These are phyloP conservation scores for Apostichopus parvimensis DNA, from an alignment of 35 echinoderm and acorn worm species.

Conservation along the genomic window DNA sequence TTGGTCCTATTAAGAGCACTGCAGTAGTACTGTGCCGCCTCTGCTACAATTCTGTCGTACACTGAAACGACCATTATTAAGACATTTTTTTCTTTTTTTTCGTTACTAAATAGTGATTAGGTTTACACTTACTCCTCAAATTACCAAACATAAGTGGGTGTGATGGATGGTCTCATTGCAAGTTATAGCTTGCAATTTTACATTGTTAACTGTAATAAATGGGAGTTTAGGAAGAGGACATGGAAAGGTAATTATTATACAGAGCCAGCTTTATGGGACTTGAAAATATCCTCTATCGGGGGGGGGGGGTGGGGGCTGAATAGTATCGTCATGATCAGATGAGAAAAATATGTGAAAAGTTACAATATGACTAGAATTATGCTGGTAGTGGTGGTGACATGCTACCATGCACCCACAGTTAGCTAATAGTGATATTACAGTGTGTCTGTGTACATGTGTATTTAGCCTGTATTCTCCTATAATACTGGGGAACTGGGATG, in stretches of 20 bases:
- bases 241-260: not conserved
- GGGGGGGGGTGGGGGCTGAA: too few relatives aligned
- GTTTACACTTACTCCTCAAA: slow-evolving; percentile 31
- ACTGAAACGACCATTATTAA: not conserved
- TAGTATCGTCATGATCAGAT: too few relatives aligned
- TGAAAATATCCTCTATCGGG: too few relatives aligned
- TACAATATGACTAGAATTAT: too few relatives aligned
- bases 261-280: too few relatives aligned
- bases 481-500: too few relatives aligned
- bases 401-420: too few relatives aligned
- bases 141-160: slow-evolving; percentile 32
- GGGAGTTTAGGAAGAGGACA: not conserved
- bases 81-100: not conserved
- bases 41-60: not conserved
- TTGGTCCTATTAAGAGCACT: not conserved
- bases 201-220: not conserved
- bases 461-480: too few relatives aligned
- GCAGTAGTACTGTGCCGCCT: not conserved
- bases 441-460: too few relatives aligned
- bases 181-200: not conserved
- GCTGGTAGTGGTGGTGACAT: too few relatives aligned
- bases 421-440: too few relatives aligned
- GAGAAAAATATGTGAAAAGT: too few relatives aligned
- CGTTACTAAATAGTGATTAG: not conserved
- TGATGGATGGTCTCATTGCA: not conserved